Percentiles rank a stretch among this genome's conserved stretches.
Conservation (phyloP, 2,797 vertebrate genomes). For the Gadopsis bispinosus region DNA sequence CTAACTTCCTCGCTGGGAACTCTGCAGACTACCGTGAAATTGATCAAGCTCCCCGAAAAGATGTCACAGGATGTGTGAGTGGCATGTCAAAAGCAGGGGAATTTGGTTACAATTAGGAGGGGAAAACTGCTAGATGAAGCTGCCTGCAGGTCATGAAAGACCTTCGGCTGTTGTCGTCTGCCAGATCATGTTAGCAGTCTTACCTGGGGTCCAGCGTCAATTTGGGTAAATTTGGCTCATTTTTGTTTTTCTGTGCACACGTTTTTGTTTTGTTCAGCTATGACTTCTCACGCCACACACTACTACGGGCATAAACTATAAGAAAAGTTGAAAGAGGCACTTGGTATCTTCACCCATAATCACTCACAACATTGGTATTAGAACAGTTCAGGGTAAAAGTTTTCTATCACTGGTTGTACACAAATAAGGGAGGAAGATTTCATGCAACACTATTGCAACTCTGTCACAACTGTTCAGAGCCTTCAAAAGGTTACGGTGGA, state of each 20-base stretch:
- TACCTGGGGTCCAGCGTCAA: not conserved
- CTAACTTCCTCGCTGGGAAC: constrained; percentile 68
- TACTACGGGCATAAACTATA: not conserved
- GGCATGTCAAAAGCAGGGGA: constrained; percentile 52
- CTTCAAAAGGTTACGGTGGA: not conserved
- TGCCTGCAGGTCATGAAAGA: constrained; percentile 37
- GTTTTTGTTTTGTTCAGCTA: not conserved
- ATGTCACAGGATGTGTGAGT: constrained; percentile 59
- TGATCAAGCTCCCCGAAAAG: constrained; percentile 71
- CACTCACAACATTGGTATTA: not conserved
- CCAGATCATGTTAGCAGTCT: constrained; percentile 27
- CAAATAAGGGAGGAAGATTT: not conserved
- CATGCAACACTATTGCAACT: not conserved
- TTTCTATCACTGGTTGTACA: not conserved
- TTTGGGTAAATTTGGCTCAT: not conserved
- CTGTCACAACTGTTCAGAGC: not conserved
- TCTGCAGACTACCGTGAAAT: constrained; percentile 74
- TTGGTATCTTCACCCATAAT: not conserved
- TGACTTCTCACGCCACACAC: not conserved
- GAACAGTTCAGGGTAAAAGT: constrained; percentile 1
- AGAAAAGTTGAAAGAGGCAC: not conserved
- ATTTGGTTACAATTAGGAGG: constrained; percentile 15
- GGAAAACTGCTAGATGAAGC: constrained; percentile 51
- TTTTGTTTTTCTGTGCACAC: not conserved
- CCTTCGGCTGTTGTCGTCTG: constrained; percentile 36